Evolutionary conservation across 2,888 invertebrate genomes (phyloP).

Genomic region (Iphiclides podalirius): DNA sequence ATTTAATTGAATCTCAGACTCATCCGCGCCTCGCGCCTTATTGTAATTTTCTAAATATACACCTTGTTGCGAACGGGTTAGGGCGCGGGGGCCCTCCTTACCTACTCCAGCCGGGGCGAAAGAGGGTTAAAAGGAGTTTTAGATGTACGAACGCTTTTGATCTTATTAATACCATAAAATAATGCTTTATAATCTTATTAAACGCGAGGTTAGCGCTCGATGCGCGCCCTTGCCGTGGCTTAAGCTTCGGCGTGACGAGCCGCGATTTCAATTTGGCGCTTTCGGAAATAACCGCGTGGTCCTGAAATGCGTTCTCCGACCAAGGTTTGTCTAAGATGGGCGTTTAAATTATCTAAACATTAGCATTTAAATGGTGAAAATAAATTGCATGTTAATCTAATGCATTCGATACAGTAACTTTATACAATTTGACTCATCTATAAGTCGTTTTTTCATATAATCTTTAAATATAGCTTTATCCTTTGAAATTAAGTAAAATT

Average conservation of each 20-base stretch:
- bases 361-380: no score
- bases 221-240: conserved; percentile 58
- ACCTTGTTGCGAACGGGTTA: conserved; percentile 65
- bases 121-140: conserved; percentile 81
- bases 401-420: no score
- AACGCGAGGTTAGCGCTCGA: conserved; percentile 84
- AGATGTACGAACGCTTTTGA: conserved; percentile 85
- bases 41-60: conserved; percentile 75
- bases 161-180: conserved; percentile 88
- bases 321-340: no score
- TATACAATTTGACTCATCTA: no score
- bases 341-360: no score
- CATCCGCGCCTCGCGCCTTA: conserved; percentile 69
- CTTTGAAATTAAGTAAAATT: no score
- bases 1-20: conserved; percentile 78
- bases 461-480: no score
- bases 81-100: conserved; percentile 72
- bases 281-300: conserved; percentile 33
- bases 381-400: no score
- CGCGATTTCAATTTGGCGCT: conserved; percentile 62
- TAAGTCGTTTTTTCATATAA: no score
- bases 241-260: conserved; percentile 49
- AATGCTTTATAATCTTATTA: conserved; percentile 88
- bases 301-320: no score
- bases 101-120: conserved; percentile 61